phyloP scores from a whole-genome alignment of 2,113 vertebrate genomes.

The Cyanoliseus patagonus region DNA sequence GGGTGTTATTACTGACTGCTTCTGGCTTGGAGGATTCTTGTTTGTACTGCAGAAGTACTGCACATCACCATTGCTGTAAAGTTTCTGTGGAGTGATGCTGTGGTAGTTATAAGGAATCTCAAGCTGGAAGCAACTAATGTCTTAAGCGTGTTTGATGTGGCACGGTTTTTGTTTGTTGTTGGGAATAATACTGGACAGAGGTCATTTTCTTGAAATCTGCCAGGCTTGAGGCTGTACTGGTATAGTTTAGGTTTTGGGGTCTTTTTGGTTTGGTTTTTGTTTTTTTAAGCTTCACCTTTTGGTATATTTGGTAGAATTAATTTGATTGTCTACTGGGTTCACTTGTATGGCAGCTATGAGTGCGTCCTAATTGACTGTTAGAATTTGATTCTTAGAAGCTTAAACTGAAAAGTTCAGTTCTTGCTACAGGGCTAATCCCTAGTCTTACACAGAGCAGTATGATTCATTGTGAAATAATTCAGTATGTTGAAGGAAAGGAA shows the following conservation, averaged over 20 bases:
- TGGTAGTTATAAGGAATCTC: neutral
- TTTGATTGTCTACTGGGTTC: constrained; percentile 33
- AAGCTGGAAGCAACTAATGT: neutral
- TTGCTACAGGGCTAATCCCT: neutral
- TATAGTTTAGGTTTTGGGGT: neutral
- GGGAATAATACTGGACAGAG: neutral
- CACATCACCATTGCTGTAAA: neutral
- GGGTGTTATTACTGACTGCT: neutral
- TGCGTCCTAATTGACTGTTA: constrained; percentile 23
- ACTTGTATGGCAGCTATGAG: constrained; percentile 58
- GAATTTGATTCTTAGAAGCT: constrained; percentile 1
- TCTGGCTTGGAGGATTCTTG: neutral
- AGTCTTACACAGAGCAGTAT: neutral
- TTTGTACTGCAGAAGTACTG: neutral
- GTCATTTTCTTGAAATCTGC: neutral
- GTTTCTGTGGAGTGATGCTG: neutral
- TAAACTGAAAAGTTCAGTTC: constrained; percentile 8
- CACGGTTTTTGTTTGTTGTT: neutral
- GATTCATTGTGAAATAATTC: neutral
- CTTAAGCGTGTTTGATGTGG: neutral
- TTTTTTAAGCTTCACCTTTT: neutral
- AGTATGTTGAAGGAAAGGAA: constrained; percentile 3
- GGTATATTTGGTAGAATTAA: neutral
- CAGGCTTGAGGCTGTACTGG: neutral
- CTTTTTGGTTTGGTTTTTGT: neutral